phyloP scores from a whole-genome alignment of 2,113 vertebrate species.

The Martes martes region DNA sequence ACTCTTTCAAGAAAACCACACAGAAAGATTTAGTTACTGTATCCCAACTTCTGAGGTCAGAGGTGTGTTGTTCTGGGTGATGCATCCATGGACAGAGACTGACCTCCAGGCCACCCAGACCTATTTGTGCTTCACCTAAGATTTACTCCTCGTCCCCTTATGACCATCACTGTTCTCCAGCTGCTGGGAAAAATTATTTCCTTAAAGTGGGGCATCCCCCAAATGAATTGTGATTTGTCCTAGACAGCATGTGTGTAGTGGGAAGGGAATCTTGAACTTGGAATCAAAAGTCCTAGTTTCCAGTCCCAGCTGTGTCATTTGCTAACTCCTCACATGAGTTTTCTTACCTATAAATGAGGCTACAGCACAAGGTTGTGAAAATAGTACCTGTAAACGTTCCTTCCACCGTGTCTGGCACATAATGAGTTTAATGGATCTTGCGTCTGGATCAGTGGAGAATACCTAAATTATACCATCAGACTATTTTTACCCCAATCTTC shows the following conservation, averaged over 20 bases:
- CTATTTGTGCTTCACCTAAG: background rate
- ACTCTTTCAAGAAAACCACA: background rate
- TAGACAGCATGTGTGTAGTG: background rate
- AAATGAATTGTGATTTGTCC: background rate
- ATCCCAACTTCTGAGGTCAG: background rate
- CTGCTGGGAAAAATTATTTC: background rate
- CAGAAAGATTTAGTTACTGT: background rate
- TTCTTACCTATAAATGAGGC: background rate
- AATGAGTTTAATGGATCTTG: constrained; percentile 40
- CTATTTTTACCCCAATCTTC: constrained; percentile 40
- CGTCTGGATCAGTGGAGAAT: constrained; percentile 40
- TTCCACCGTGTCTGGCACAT: background rate
- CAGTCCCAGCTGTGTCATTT: background rate
- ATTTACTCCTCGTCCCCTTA: background rate
- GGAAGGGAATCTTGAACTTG: background rate
- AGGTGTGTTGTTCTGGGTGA: background rate
- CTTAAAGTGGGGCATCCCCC: background rate
- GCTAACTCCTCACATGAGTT: background rate
- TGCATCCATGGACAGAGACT: background rate
- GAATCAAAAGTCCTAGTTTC: background rate
- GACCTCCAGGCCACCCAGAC: background rate
- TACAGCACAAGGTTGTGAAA: background rate
- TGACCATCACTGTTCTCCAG: background rate
- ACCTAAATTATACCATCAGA: background rate
- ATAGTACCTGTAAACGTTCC: background rate